Conservation (phyloP, 2,888 invertebrate species). For the Machimus atricapillus region DNA sequence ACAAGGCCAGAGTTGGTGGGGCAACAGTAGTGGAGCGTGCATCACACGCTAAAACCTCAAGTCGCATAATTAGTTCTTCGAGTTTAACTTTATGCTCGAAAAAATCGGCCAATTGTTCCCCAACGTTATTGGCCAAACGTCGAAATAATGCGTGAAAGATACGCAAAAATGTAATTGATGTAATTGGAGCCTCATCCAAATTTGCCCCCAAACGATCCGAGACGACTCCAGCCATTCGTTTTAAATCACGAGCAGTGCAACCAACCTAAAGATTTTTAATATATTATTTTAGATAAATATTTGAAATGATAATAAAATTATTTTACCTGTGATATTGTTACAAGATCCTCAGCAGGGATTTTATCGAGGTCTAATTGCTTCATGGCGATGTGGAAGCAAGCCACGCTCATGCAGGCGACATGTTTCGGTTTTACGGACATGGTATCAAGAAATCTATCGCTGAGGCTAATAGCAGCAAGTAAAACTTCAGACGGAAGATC, state of each 20-base stretch:
- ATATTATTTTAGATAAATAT: not conserved
- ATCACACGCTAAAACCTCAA: slow-evolving; percentile 80
- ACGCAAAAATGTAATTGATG: slow-evolving; percentile 74
- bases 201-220: slow-evolving; percentile 76
- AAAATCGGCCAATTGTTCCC: slow-evolving; percentile 63
- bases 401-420: slow-evolving; percentile 86
- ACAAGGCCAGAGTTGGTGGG: slow-evolving; percentile 78
- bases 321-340: slow-evolving; percentile 65
- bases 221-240: slow-evolving; percentile 85
- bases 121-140: slow-evolving; percentile 66
- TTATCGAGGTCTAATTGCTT: slow-evolving; percentile 68
- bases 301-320: not conserved
- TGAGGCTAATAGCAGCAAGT: slow-evolving; percentile 78
- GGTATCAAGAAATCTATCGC: slow-evolving; percentile 82
- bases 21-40: slow-evolving; percentile 76
- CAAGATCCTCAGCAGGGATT: slow-evolving; percentile 72
- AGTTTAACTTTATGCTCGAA: slow-evolving; percentile 66
- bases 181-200: slow-evolving; percentile 67
- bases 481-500: slow-evolving; percentile 81
- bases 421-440: slow-evolving; percentile 84
- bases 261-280: slow-evolving; percentile 68
- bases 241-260: slow-evolving; percentile 83
- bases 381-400: slow-evolving; percentile 85
- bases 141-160: slow-evolving; percentile 71
- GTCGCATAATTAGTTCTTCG: slow-evolving; percentile 70